These are phyloP conservation scores for Syritta pipiens DNA, from an alignment of 2,888 invertebrate species.

Conservation along the genomic window DNA sequence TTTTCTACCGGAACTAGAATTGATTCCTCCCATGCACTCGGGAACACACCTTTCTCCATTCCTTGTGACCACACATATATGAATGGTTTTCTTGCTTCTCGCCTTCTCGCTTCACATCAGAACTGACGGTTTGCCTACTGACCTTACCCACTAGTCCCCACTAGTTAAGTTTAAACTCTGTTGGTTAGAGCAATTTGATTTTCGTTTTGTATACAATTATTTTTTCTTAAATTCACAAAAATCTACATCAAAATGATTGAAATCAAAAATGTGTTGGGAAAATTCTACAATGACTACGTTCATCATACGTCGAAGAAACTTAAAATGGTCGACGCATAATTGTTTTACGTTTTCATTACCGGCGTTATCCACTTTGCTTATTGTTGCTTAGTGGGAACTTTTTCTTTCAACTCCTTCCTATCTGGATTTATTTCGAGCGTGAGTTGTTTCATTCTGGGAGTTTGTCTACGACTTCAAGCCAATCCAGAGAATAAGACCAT, in stretches of 20 bases:
- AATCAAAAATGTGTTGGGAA: conserved; percentile 84
- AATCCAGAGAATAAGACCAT: conserved; percentile 97
- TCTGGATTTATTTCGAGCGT: conserved; percentile 99
- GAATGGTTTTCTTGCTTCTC: too few relatives aligned
- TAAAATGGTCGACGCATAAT: conserved; percentile 97
- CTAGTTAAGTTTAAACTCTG: too few relatives aligned
- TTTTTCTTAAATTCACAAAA: too few relatives aligned
- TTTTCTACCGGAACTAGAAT: too few relatives aligned
- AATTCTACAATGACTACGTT: conserved; percentile 93
- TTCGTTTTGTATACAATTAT: conserved; percentile 19
- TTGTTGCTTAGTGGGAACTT: conserved; percentile 98
- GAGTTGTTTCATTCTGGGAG: conserved; percentile 97
- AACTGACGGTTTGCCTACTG: too few relatives aligned
- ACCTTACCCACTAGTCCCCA: too few relatives aligned
- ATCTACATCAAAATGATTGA: conserved; percentile 82
- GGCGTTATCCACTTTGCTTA: conserved; percentile 97
- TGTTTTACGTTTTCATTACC: conserved; percentile 95
- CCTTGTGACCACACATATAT: too few relatives aligned
- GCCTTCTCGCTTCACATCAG: too few relatives aligned
- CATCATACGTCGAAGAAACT: conserved; percentile 94
- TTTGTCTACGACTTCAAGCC: conserved; percentile 97
- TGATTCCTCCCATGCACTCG: too few relatives aligned
- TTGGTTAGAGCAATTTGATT: too few relatives aligned
- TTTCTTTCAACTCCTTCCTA: conserved; percentile 99
- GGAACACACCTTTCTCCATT: too few relatives aligned